Evolutionary conservation across 2,888 invertebrate genomes (phyloP), one percentile per base, ranked within the genome.

Genomic region (Carabus problematicus): DNA sequence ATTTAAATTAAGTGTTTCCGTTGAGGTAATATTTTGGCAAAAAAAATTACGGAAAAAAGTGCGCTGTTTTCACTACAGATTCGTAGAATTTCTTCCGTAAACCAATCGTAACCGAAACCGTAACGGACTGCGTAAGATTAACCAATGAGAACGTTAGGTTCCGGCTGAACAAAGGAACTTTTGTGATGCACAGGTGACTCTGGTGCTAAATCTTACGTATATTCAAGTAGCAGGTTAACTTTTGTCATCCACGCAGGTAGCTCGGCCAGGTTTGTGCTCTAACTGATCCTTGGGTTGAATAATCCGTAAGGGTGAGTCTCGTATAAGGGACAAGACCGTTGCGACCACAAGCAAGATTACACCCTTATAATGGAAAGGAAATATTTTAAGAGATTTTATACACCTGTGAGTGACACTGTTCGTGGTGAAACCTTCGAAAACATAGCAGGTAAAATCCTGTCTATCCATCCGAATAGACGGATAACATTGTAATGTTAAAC

Each of bases 141-240:
- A 14, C 52, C 52, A 52, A 52, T 52, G 18, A 52, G 18, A 52
- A 52, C 12, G 18, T 11, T 52, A 4, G 18, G 16, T 16, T 52
- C 16, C 16, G 8, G 52, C 3, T 14, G 52, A 4, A 52, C 52
- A 52, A 52, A 12, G 11, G 52, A 52, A 14, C 12, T 19, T 52
- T 52, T 52, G 29, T 29, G 29, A 29, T 29, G 29, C 19, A 16
- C 52, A 52, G 18, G 6, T 14, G 52, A 52, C 52, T 52, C 18
- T 18, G 16, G 52, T 11, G 18, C 14, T 52, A 52, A 52, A 52
- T 52, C 52, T 52, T 52, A 52, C 52, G 52, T 52, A 16, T 52
- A 52, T 16, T 19, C 52, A 52, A 52, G 52, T 52, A 52, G 52
- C 52, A 52, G 52, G 52, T 52, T 52, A 52, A 12, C 52, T 52